Evolutionary conservation across 2,113 vertebrate species (phyloP), one percentile per base, ranked within the genome.

Genomic region (Pipra filicauda): DNA sequence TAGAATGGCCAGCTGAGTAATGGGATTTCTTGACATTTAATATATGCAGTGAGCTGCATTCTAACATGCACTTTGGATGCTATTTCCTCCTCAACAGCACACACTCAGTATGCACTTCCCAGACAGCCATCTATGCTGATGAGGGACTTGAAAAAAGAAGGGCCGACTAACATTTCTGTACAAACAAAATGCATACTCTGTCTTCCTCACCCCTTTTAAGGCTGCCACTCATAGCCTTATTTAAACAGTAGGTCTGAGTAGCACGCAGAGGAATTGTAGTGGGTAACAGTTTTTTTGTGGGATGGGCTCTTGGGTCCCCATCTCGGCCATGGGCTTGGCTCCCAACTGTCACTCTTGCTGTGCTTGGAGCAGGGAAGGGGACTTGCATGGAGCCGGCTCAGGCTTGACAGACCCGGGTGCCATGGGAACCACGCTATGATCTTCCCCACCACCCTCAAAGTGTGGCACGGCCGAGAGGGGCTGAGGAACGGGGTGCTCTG

Each of bases 261-360:
- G 3, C 17, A 11, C 5, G 43, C 77, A 75, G n/a, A 72, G 7
- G 43, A 39, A 54, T 5, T n/a, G 44, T 22, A 85, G 44, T 57
- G 16, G 28, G 19, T n/a, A 37, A 39, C 23, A 2, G 5, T 9
- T 39, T 17, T 48, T 43, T 12, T n/a, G 62, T 20, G 20, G 51
- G 58, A 46, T 2, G 28, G 19, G 66, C 33, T 46, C 28, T 39
- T 9, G 4, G 4, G 33, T 26, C 39, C 27, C 19, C 33, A 10
- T 22, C 33, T 55, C 5, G 2, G 52, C 17, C 43, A 15, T 10
- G 35, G 31, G 26, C 48, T 18, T 30, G 44, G n/a, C 51, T 88
- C 55, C 49, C 1, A 0, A 33, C 39, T 1, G 2, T 43, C 2
- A 3, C 52, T 41, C n/a, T 54, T 0, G 0, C 51, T 15, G 46